Percentiles rank a stretch among this genome's conserved stretches.
Evolutionary conservation across 1,140 invertebrate genomes (phyloP).

Genomic region (Drosophila watanabei): DNA sequence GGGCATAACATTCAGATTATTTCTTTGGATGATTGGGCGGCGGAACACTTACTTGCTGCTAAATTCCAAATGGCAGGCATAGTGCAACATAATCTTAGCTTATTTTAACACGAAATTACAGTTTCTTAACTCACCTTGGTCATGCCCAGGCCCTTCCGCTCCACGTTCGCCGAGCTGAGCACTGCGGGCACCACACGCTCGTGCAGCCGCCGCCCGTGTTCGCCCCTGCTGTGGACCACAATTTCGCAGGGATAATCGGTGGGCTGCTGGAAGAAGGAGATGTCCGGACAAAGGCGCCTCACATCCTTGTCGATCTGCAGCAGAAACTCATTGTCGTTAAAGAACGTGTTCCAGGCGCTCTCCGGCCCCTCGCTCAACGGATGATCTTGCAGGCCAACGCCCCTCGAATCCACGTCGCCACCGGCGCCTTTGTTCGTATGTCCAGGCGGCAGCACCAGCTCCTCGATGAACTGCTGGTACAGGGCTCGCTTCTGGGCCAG

Average conservation of each 20-base stretch:
- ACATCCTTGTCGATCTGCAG: conserved; percentile 99
- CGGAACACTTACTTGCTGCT: conserved; percentile 80
- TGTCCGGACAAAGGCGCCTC: conserved; percentile 96
- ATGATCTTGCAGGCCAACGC: conserved; percentile 89
- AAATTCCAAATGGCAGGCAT: conserved; percentile 49
- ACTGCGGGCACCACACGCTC: conserved; percentile 94
- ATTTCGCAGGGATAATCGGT: conserved; percentile 94
- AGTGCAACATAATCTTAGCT: conserved; percentile 35
- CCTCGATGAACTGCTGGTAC: conserved; percentile 94
- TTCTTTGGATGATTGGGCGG: neutral
- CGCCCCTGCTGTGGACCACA: conserved; percentile 90
- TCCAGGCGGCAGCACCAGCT: conserved; percentile 93
- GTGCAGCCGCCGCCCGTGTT: conserved; percentile 90
- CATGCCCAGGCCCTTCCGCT: conserved; percentile 94
- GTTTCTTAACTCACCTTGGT: conserved; percentile 90
- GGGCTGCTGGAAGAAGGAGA: conserved; percentile 97
- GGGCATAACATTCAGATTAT: conserved; percentile 1
- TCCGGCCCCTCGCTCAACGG: conserved; percentile 97
- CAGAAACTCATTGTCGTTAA: conserved; percentile 97
- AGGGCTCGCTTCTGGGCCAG: conserved; percentile 90
- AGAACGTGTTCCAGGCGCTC: conserved; percentile 96
- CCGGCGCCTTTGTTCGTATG: conserved; percentile 87
- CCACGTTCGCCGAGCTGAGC: conserved; percentile 94
- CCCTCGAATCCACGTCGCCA: conserved; percentile 48
- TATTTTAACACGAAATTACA: conserved; percentile 11